These are phyloP conservation scores for Acrocephalus kingi DNA, from an alignment of 2,113 vertebrate genomes.

Conservation along the genomic window DNA sequence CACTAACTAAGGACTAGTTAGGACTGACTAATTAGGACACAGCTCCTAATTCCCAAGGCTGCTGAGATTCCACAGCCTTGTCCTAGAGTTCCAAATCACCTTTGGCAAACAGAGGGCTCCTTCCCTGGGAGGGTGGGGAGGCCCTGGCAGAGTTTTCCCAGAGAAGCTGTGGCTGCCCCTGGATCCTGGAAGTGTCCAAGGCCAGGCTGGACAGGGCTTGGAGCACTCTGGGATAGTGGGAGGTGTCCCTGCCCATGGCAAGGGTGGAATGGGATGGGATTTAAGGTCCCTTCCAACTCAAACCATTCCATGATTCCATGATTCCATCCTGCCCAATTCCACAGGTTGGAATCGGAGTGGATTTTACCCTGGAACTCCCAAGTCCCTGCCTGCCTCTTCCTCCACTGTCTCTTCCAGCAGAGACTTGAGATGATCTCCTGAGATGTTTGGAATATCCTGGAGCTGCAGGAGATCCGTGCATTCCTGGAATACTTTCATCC, in stretches of 20 bases:
- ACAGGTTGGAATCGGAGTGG: fast-evolving
- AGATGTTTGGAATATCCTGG: neutral
- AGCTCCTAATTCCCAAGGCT: neutral
- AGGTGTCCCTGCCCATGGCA: neutral
- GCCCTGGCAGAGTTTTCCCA: neutral
- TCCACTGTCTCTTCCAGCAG: neutral
- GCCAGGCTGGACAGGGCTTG: fast-evolving
- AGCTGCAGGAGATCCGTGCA: fast-evolving
- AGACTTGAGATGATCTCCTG: neutral
- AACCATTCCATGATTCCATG: neutral
- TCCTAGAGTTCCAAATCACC: neutral
- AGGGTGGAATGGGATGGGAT: fast-evolving
- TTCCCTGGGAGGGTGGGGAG: fast-evolving
- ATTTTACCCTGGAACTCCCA: neutral
- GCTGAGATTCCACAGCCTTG: neutral
- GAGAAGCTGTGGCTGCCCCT: neutral
- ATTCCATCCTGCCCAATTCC: neutral
- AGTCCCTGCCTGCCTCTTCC: fast-evolving
- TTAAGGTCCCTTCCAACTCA: neutral
- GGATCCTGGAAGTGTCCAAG: neutral
- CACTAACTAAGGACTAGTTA: neutral
- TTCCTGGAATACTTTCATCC: neutral
- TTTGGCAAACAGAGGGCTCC: neutral
- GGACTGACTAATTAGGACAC: too few relatives aligned
- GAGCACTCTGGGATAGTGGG: fast-evolving